Conservation (phyloP, 2,797 vertebrate genomes). For the Enteromius mattozi region DNA sequence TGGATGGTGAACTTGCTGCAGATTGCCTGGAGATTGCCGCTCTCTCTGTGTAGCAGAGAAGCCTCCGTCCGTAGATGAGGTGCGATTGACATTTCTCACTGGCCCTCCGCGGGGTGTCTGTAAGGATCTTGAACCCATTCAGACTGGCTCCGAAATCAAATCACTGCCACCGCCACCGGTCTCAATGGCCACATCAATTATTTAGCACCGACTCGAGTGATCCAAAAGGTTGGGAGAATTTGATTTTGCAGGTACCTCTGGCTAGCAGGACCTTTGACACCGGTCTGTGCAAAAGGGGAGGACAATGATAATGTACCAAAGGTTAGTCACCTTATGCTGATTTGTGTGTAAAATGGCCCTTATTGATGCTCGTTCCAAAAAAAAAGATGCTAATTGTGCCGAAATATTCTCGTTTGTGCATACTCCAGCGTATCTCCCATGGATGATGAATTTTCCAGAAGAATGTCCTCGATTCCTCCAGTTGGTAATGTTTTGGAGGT, state of each 20-base stretch:
- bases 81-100: conserved; percentile 69
- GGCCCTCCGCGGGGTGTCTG: conserved; percentile 65
- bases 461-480: conserved; percentile 55
- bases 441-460: conserved; percentile 50
- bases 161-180: conserved; percentile 62
- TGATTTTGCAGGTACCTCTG: conserved; percentile 66
- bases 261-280: conserved; percentile 64
- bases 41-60: conserved; percentile 61
- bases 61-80: conserved; percentile 59
- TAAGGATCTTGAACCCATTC: conserved; percentile 70
- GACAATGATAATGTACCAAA: conserved; percentile 56
- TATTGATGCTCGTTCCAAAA: conserved; percentile 28
- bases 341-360: conserved; percentile 35
- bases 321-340: conserved; percentile 47
- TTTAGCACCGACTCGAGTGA: conserved; percentile 65
- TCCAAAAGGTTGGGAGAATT: conserved; percentile 65
- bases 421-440: conserved; percentile 15
- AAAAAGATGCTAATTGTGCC: background rate
- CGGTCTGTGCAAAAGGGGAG: conserved; percentile 56
- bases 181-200: conserved; percentile 68
- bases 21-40: conserved; percentile 66
- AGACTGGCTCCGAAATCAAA: conserved; percentile 68
- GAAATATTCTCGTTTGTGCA: background rate
- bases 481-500: conserved; percentile 57
- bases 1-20: conserved; percentile 64